Base-by-base conservation (phyloP, 2,113 vertebrate species). In the Prionailurus viverrinus region DNA sequence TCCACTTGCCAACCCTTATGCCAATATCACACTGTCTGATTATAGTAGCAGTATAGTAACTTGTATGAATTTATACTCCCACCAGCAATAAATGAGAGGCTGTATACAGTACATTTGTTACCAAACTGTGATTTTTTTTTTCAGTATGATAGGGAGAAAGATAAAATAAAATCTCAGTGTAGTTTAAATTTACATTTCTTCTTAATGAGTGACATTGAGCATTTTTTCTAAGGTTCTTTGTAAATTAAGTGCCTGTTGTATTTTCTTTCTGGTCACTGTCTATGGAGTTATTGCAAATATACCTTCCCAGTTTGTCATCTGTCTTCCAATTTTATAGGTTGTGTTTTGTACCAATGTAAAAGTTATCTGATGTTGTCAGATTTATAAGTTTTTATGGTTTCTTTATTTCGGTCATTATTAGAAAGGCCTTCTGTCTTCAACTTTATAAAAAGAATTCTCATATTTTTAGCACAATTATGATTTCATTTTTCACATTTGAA, bases 121-220 rank as follows among this genome's bases (percentile, higher is more conserved):
- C n/a, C 76, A 96, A 93, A 65, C 29, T 74, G 71, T 33, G 39
- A 41, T 55, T 81, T 92, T 91, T 87, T 79, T 79, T 68, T 31
- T 31, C 41, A 87, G 5, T 74, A 31, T 66, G 11, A 73, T 36
- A 66, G n/a, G 16, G 45, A 3, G 13, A 82, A 92, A 96, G 87
- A 73, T 87, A 53, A 83, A 74, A 78, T 39, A 21, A 27, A 51
- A 65, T 63, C 48, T 84, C 79, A 51, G 3, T 39, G 69, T 76
- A 33, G 11, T 89, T 93, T 76, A 96, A 93, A 89, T 63, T 58
- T 12, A 48, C 48, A 69, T 83, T 36, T 48, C 51, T 55, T 61
- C 71, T 33, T 69, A 29, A 84, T 51, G 11, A 58, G 48, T 84
- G 63, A 78, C 69, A 51, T 5, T 25, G 5, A 93, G 23, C 58